Percentiles rank a stretch among this genome's conserved stretches.
These are phyloP conservation scores for Hipposideros larvatus DNA, from an alignment of 2,797 vertebrate genomes.

Conservation along the genomic window DNA sequence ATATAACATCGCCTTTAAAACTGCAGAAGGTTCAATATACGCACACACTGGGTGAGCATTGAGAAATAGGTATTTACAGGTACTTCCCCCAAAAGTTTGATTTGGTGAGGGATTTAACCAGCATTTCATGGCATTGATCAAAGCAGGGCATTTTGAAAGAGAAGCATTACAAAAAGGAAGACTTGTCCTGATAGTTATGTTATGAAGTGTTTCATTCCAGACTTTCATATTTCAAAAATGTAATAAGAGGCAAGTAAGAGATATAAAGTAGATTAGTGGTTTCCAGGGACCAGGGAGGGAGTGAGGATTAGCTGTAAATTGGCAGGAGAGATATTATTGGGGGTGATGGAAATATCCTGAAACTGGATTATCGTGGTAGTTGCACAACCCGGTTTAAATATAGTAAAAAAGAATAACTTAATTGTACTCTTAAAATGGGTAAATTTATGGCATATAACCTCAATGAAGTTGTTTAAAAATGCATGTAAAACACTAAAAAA, in stretches of 20 bases:
- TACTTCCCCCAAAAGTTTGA: neutral
- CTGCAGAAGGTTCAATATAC: neutral
- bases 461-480: constrained; percentile 42
- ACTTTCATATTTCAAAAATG: constrained; percentile 36
- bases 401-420: constrained; percentile 14
- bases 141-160: neutral
- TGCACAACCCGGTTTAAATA: neutral
- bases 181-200: neutral
- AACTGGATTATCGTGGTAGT: neutral
- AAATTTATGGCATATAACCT: neutral
- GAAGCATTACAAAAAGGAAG: neutral
- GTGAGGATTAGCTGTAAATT: neutral
- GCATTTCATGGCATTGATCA: neutral
- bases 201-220: neutral
- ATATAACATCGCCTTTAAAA: neutral
- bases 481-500: neutral
- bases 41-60: neutral
- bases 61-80: neutral
- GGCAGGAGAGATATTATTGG: neutral
- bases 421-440: neutral
- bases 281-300: neutral
- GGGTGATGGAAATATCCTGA: neutral
- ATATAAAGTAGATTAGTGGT: neutral
- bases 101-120: neutral
- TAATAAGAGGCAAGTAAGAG: neutral